These are phyloP conservation scores for Geococcyx californianus DNA, from an alignment of 2,113 vertebrate genomes.

Conservation along the genomic window DNA sequence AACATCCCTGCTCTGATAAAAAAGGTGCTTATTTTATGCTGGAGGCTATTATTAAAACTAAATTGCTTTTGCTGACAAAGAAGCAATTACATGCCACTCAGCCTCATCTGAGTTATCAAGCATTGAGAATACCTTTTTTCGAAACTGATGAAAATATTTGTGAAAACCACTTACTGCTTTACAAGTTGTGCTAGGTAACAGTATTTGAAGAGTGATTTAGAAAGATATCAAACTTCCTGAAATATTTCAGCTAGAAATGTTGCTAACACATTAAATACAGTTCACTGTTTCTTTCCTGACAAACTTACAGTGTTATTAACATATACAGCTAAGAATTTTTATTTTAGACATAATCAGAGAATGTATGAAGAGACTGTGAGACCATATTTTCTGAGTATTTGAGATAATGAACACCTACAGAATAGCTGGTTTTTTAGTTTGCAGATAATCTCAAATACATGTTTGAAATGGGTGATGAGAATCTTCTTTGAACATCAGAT, in stretches of 20 bases:
- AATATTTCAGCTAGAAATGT: not conserved
- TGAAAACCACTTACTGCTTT: not conserved
- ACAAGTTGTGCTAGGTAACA: not conserved
- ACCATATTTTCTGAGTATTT: not conserved
- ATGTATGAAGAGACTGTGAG: not conserved
- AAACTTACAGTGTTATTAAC: not conserved
- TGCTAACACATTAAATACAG: not conserved
- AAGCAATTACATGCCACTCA: constrained; percentile 14
- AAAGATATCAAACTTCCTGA: not conserved
- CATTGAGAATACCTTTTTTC: not conserved
- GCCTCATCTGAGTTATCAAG: constrained; percentile 6
- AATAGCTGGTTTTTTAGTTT: not conserved
- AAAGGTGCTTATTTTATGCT: not conserved
- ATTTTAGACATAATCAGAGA: not conserved
- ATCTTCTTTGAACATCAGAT: not conserved
- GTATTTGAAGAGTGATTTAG: not conserved
- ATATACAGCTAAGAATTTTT: not conserved
- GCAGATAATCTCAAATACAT: not conserved
- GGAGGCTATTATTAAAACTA: not conserved
- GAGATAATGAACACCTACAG: not conserved
- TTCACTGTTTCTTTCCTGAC: not conserved
- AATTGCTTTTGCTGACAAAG: constrained; percentile 12
- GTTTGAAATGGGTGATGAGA: not conserved
- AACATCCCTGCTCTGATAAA: not conserved
- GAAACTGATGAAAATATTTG: not conserved